phyloP scores from a whole-genome alignment of 2,888 invertebrate genomes.

The Chalcosyrphus nemorum region DNA sequence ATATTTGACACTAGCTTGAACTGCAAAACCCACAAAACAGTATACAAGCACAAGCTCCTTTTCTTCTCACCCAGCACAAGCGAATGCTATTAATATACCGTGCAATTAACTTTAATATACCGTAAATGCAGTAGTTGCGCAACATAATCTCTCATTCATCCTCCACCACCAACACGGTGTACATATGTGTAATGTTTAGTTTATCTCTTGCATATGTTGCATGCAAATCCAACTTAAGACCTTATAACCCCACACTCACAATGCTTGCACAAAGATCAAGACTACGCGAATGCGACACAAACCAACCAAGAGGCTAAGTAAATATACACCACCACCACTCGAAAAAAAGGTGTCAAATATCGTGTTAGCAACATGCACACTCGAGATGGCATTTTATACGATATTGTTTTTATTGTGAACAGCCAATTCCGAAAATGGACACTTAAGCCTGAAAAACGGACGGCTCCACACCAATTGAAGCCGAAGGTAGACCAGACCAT shows the following conservation, averaged over 20 bases:
- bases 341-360: slow-evolving; percentile 66
- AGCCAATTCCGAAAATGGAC: slow-evolving; percentile 55
- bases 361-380: slow-evolving; percentile 51
- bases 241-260: slow-evolving; percentile 53
- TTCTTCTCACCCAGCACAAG: slow-evolving; percentile 3
- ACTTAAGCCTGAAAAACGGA: neutral
- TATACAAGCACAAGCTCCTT: slow-evolving; percentile 3
- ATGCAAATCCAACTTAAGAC: slow-evolving; percentile 68
- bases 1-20: slow-evolving; percentile 41
- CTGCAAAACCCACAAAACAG: neutral
- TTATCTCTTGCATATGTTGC: slow-evolving; percentile 47
- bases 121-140: slow-evolving; percentile 60
- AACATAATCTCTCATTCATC: slow-evolving; percentile 47
- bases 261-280: slow-evolving; percentile 47
- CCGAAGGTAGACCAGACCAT: slow-evolving; percentile 9
- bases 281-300: neutral
- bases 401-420: slow-evolving; percentile 53
- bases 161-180: slow-evolving; percentile 13
- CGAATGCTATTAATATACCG: slow-evolving; percentile 52
- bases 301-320: neutral
- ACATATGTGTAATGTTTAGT: slow-evolving; percentile 5
- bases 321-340: slow-evolving; percentile 28
- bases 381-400: slow-evolving; percentile 52
- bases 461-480: neutral
- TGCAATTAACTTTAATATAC: slow-evolving; percentile 67